Evolutionary conservation across 2,113 vertebrate species (phyloP).

Genomic region (Saccopteryx leptura): DNA sequence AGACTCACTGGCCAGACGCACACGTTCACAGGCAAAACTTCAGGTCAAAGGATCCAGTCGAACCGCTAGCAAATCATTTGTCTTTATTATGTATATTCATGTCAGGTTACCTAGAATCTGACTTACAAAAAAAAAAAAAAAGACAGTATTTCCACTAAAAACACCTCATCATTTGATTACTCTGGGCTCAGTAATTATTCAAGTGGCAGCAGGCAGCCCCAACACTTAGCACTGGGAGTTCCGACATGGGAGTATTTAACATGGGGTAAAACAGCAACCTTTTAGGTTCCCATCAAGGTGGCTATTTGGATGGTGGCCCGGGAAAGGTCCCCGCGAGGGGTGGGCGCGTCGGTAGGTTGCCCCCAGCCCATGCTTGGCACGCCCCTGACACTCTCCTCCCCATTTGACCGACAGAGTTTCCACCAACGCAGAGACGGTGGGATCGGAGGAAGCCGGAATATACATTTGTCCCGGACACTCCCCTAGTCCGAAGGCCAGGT

Average conservation of each 20-base stretch:
- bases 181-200: conserved; percentile 54
- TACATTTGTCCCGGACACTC: conserved; percentile 86
- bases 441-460: conserved; percentile 80
- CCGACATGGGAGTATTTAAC: conserved; percentile 56
- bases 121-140: conserved; percentile 26
- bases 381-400: conserved; percentile 60
- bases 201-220: conserved; percentile 67
- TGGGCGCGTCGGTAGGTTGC: background rate
- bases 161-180: conserved; percentile 75
- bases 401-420: conserved; percentile 55
- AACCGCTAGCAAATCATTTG: conserved; percentile 56
- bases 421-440: conserved; percentile 73
- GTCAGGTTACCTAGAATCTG: conserved; percentile 60
- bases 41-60: conserved; percentile 27
- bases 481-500: conserved; percentile 84
- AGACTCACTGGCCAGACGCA: background rate
- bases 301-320: background rate
- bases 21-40: conserved; percentile 17
- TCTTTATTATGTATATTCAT: conserved; percentile 67
- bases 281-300: conserved; percentile 60
- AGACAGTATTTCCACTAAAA: conserved; percentile 74
- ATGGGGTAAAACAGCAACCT: conserved; percentile 16
- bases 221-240: conserved; percentile 67
- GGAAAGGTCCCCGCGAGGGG: conserved; percentile 26
- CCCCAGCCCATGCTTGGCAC: conserved; percentile 44